Percentiles rank a stretch among this genome's conserved stretches.
Evolutionary conservation across 2,888 invertebrate species (phyloP).

Genomic region (Incurvaria masculella): DNA sequence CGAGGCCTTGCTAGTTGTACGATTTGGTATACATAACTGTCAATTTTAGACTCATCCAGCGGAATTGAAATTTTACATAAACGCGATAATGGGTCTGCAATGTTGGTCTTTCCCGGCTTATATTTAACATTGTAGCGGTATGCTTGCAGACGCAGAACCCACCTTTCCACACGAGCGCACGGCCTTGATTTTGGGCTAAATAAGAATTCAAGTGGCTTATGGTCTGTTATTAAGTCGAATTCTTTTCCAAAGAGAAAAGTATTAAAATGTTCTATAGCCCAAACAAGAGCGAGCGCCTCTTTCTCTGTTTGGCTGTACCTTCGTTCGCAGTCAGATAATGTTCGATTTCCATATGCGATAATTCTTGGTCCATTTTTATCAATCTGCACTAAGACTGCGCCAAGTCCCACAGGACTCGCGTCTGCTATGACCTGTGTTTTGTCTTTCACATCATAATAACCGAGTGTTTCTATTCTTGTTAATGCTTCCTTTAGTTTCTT

Average conservation of each 20-base stretch:
- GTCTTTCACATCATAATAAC: neutral
- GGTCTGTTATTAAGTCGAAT: conserved; percentile 4
- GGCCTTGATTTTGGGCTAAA: conserved; percentile 5
- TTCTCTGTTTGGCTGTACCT: neutral
- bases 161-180: conserved; percentile 7
- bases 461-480: neutral
- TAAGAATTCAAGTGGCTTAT: conserved; percentile 7
- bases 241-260: neutral
- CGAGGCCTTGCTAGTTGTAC: too few species aligned
- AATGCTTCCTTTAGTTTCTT: neutral
- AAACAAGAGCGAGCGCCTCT: neutral
- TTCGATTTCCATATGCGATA: neutral
- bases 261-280: neutral
- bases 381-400: neutral
- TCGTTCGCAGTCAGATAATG: neutral
- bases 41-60: too few species aligned
- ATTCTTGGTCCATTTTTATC: neutral
- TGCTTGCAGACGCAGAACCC: conserved; percentile 8
- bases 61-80: too few species aligned
- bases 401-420: neutral
- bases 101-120: conserved; percentile 10
- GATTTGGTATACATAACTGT: too few species aligned
- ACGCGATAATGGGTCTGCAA: conserved; percentile 3
- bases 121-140: conserved; percentile 9
- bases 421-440: neutral